phyloP scores from a whole-genome alignment of 2,888 invertebrate species.

The Globia sparganii region DNA sequence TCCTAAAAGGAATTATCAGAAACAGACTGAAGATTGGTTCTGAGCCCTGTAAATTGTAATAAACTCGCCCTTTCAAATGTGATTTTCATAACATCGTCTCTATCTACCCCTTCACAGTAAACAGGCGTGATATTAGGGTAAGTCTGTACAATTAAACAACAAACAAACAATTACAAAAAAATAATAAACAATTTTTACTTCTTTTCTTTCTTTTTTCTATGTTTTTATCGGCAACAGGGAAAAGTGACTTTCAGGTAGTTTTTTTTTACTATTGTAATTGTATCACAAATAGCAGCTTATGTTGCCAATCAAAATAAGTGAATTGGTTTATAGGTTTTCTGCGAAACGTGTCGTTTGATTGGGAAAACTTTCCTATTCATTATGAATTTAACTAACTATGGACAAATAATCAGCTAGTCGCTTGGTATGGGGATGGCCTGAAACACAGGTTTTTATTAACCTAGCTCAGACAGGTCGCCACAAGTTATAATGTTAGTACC shows the following conservation, averaged over 20 bases:
- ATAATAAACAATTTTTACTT: too few relatives aligned
- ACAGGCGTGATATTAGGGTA: not conserved
- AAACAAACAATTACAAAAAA: too few relatives aligned
- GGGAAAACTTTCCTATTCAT: not conserved
- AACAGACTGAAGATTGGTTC: not conserved
- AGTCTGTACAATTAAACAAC: too few relatives aligned
- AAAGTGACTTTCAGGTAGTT: not conserved
- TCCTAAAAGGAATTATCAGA: not conserved
- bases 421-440: too few relatives aligned
- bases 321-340: not conserved
- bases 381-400: too few relatives aligned
- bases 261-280: not conserved
- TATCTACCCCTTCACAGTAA: not conserved
- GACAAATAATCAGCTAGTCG: too few relatives aligned
- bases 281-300: not conserved
- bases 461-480: too few relatives aligned
- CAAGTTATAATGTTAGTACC: too few relatives aligned
- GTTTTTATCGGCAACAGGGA: not conserved
- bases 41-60: not conserved
- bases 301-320: conserved; percentile 6
- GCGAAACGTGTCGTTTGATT: not conserved
- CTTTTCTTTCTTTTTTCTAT: too few relatives aligned
- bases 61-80: not conserved
- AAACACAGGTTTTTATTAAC: too few relatives aligned
- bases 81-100: not conserved